phyloP scores from a whole-genome alignment of 2,888 invertebrate genomes.

The Matsumyia berberina region DNA sequence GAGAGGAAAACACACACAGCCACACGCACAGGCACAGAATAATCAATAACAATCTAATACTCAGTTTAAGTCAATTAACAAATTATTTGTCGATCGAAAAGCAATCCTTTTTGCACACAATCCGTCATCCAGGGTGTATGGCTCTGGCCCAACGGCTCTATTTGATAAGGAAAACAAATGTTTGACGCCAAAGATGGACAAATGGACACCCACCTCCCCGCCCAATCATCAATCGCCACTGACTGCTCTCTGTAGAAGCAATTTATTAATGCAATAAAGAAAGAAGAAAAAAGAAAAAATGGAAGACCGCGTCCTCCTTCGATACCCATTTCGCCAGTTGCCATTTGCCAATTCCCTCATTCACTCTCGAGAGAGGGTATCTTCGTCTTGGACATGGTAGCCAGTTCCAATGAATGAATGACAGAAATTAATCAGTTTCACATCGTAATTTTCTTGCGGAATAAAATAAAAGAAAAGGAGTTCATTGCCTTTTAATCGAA shows the following conservation, averaged over 20 bases:
- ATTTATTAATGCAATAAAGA: conserved; percentile 27
- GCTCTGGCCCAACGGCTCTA: too few relatives aligned
- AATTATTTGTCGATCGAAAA: conserved; percentile 11
- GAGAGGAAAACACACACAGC: too few relatives aligned
- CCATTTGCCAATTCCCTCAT: background rate
- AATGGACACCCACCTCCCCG: conserved; percentile 11
- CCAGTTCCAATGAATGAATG: conserved; percentile 40
- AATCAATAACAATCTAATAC: background rate
- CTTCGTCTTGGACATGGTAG: too few relatives aligned
- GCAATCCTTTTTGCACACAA: conserved; percentile 1
- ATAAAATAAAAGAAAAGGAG: conserved; percentile 33
- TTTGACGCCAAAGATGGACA: background rate
- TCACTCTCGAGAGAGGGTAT: background rate
- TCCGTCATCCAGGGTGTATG: background rate
- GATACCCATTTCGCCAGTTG: background rate
- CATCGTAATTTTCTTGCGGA: conserved; percentile 26
- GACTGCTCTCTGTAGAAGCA: conserved; percentile 1
- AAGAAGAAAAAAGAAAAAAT: background rate
- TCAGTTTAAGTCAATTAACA: conserved; percentile 20
- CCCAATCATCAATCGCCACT: background rate
- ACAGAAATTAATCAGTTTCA: conserved; percentile 46
- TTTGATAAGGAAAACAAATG: conserved; percentile 19
- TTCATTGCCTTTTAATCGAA: conserved; percentile 53
- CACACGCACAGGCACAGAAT: background rate
- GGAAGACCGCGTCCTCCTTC: background rate